Base-by-base conservation (phyloP, 2,113 vertebrate genomes). In the Craseonycteris thonglongyai region DNA sequence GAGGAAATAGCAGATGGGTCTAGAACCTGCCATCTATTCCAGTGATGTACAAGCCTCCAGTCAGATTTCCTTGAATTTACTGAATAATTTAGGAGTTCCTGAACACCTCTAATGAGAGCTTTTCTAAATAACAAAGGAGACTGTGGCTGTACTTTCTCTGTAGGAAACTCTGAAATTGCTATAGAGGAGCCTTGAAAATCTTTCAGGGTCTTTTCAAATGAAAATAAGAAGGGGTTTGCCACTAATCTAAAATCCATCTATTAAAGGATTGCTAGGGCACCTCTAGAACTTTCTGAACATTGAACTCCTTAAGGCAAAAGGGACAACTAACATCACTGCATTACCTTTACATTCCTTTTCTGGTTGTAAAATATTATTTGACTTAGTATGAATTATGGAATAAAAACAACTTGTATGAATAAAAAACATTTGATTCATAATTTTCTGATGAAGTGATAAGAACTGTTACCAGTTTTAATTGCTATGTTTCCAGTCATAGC, bases 251-350 rank as follows among this genome's bases (percentile, higher is more conserved):
- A 95, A 49, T 3, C 45, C 16, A 66, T 59, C 82, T 83, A 58
- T 58, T 84, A 40, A 61, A 89, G 7, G 35, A 58, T 65, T 65
- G 7, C 63, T 33, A 11, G 51, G 61, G 14, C 26, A 38, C 16
- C 78, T 93, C 49, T 71, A 79, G 58, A 93, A 71, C 26, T 66
- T 95, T 71, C 40, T 76, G 5, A 35, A 93, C 8, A 59, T 24
- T 71, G 33, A 66, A 75, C 18, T 94, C n/a, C 68, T 74, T 45
- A 91, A 51, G 26, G 40, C 15, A 93, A 94, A 95, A 93, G 42
- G 42, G 19, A 85, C 22, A 79, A 74, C 16, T 35, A 75, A 82
- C 6, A 47, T 7, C 16, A 85, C 24, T 28, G 30, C 4, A 21
- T 65, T 87, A 38, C n/a, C 94, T 88, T 94, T 84, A 85, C 13